phyloP scores from a whole-genome alignment of 2,888 invertebrate genomes.

The Litoditis marina region DNA sequence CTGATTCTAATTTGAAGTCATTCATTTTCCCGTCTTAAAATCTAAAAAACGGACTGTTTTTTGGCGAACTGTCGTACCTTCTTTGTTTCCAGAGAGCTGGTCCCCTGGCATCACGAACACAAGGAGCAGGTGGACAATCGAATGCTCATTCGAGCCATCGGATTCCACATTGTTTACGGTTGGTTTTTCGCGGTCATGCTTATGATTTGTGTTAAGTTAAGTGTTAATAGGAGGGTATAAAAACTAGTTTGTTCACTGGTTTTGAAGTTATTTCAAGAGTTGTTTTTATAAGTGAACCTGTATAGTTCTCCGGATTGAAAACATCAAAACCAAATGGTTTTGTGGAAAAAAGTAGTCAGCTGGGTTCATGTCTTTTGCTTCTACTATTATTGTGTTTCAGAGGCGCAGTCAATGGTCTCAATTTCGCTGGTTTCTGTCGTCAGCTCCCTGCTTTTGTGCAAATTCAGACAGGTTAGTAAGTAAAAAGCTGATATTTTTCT shows the following conservation, averaged over 20 bases:
- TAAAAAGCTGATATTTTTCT: no score
- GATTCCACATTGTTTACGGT: constrained; percentile 52
- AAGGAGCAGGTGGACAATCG: constrained; percentile 37
- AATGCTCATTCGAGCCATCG: constrained; percentile 53
- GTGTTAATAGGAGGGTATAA: no score
- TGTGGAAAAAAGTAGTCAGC: no score
- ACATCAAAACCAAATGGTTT: no score
- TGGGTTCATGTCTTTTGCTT: no score
- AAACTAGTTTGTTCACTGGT: no score
- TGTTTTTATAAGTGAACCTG: not conserved
- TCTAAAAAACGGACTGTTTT: no score
- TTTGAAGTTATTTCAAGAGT: not conserved
- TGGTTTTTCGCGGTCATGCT: no score
- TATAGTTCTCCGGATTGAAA: not conserved
- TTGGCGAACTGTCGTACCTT: no score
- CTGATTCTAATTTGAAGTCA: no score
- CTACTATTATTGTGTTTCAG: constrained; percentile 21
- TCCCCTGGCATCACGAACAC: constrained; percentile 53
- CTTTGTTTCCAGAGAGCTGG: constrained; percentile 53
- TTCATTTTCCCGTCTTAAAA: not conserved
- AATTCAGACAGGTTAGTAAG: constrained; percentile 35
- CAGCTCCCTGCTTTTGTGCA: constrained; percentile 43
- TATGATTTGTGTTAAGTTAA: no score
- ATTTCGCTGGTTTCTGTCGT: constrained; percentile 42
- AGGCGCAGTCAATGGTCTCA: constrained; percentile 48